Evolutionary conservation across 2,888 invertebrate species (phyloP), one percentile per base, ranked within the genome.

Genomic region (Thymelicus lineola): DNA sequence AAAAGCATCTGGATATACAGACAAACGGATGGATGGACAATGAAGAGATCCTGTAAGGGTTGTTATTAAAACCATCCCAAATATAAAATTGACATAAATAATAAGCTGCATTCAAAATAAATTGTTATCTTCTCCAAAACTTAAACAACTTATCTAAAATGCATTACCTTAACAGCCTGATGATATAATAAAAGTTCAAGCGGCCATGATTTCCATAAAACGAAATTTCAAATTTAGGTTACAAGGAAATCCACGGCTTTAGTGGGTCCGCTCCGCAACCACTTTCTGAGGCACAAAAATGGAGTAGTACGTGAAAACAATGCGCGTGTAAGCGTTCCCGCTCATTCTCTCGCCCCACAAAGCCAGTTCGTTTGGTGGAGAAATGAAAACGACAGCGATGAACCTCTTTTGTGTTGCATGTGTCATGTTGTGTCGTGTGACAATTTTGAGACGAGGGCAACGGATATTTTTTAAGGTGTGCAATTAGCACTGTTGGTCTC

Each of bases 361-460:
- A 66, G 65, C 66, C 59, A 59, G 66, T 59, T 66, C 59, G 66
- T 59, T 59, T 50, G 28, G 83, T 80, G 84, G 77, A 80, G 84
- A 85, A 89, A 89, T 89, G 87, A 86, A 86, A 88, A 87, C 87
- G 88, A 88, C 87, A 86, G 80, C 85, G 80, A 83, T 82, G 85
- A 82, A 82, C 82, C 85, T 88, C 86, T 89, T 87, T 89, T 90
- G 88, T 86, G 78, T 77, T 61, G 69, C 70, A 71, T 62, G 70
- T 69, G 73, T 53, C 60, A 53, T 28, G 57, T 35, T 63, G 70
- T 69, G 73, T 60, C 60, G 60, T 28, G 57, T 57, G 62, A 17
- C 61, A 42, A 59, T 67, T 67, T 60, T 53, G 61, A 36, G 38
- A 55, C 53, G 53, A 53, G 53, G 53, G 53, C 53, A 20, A 20